phyloP scores from a whole-genome alignment of 2,797 vertebrate species.

The Syngnathus rostellatus region DNA sequence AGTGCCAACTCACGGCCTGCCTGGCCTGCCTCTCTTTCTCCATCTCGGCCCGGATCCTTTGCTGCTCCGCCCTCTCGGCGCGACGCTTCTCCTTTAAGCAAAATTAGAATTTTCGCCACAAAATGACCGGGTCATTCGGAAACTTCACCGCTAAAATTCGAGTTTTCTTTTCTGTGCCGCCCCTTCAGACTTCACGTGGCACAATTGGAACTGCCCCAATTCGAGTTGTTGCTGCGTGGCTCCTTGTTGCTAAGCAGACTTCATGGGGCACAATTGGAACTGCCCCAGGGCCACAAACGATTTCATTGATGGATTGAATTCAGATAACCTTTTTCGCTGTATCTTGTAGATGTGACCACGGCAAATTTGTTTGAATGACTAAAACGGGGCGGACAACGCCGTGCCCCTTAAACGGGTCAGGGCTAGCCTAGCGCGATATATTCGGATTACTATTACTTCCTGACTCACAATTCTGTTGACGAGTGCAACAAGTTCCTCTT shows the following conservation, averaged over 20 bases:
- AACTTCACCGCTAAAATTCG: no score
- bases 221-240: background rate
- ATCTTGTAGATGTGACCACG: no score
- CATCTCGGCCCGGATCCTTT: constrained; percentile 82
- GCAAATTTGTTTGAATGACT: no score
- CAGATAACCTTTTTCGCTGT: background rate
- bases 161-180: no score
- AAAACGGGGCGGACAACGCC: background rate
- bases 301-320: no score
- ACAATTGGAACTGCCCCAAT: background rate
- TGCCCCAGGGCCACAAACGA: background rate
- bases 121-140: background rate
- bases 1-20: constrained; percentile 71
- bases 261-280: background rate
- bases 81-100: constrained; percentile 85
- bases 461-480: constrained; percentile 87
- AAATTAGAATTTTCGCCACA: background rate
- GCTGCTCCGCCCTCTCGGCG: constrained; percentile 88
- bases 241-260: background rate
- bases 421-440: no score
- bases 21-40: constrained; percentile 90
- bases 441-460: no score
- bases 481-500: constrained; percentile 87
- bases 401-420: no score
- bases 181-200: background rate